Evolutionary conservation across 2,113 vertebrate genomes (phyloP), one percentile per base, ranked within the genome.

Genomic region (Leucosticte australis): DNA sequence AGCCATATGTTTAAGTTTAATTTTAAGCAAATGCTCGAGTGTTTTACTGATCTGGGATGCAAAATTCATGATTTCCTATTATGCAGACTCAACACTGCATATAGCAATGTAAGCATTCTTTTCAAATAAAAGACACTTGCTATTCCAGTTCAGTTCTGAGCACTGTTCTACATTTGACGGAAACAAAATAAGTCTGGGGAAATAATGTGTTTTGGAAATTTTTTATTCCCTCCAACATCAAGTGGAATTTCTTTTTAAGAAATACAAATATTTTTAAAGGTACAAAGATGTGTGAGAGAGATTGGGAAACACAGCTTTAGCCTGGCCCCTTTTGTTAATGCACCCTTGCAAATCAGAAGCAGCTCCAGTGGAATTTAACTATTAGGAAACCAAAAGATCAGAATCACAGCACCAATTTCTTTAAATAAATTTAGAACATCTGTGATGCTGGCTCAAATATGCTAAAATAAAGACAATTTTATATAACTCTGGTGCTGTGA

Each of bases 141-240:
- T 91, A 70, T 78, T 91, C 60, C 63, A 65, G 23, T 74, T 90
- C 33, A 47, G 5, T 86, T 94, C 44, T 83, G 75, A 89, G 35
- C 71, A 94, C 83, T 91, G 60, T 83, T 94, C 79, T 95, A 81
- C 79, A 68, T 92, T 62, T 86, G 28, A n/a, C 0, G 7, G 88
- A 96, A 97, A 95, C 46, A 96, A 95, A 95, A 70, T 70, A 77
- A 92, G 44, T 86, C 85, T 78, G 44, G 35, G 35, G n/a, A n/a
- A 83, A 70, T 90, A 85, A 70, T 46, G 15, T 92, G 79, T 96
- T 96, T 96, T 96, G 93, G 94, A 97, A 96, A 96, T 82, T 75
- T 93, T 92, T 83, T 67, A 77, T 83, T 93, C 79, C 44, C n/a
- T 93, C 35, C n/a, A 90, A 89, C 46, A 52, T 88, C 52, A 80